Evolutionary conservation across 1,140 invertebrate genomes (phyloP), one percentile per base, ranked within the genome.

Genomic region (Thaumetopoea pityocampa): DNA sequence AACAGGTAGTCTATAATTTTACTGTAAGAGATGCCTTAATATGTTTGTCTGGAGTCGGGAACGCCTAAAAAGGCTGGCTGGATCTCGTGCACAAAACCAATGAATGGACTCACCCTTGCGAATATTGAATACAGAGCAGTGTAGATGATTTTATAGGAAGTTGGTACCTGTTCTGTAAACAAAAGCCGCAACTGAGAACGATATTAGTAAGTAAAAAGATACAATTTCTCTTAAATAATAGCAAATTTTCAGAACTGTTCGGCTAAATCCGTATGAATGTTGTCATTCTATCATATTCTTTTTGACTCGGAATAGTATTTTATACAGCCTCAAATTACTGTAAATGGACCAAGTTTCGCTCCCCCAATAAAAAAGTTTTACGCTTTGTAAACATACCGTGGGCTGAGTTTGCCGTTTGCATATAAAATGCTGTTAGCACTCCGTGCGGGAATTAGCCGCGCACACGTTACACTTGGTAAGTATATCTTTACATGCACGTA

Each of bases 351-450:
- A 40, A 40, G 26, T 58, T 51, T 43, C 5, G 16, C 34, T 51
- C 45, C 45, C 54, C 40, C 16, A 30, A 19, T 49, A 37, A 48
- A 55, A 58, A 58, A 52, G 28, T 51, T 58, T 51, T 47, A 27
- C 50, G 55, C 46, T 48, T 51, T 48, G 49, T 47, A 59, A 55
- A 63, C 51, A 59, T 43, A 53, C 37, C 35, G 29, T 28, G 34
- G 40, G 14, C 24, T 17, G 41, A 45, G 35, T 36, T 62, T 52
- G 24, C 41, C 40, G 42, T 55, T 56, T 55, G 60, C 55, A 59
- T 56, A 55, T 53, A 42, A 56, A 63, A 63, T 51, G 38, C 24
- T 49, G 43, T 59, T 52, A 59, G 26, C 42, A 32, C 48, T 50
- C 40, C 45, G 36, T 23, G 38, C 18, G 32, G 44, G 59, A 45